Percentiles rank a stretch among this genome's conserved stretches.
phyloP scores from a whole-genome alignment of 1,140 invertebrate species.

The Pinna nobilis region DNA sequence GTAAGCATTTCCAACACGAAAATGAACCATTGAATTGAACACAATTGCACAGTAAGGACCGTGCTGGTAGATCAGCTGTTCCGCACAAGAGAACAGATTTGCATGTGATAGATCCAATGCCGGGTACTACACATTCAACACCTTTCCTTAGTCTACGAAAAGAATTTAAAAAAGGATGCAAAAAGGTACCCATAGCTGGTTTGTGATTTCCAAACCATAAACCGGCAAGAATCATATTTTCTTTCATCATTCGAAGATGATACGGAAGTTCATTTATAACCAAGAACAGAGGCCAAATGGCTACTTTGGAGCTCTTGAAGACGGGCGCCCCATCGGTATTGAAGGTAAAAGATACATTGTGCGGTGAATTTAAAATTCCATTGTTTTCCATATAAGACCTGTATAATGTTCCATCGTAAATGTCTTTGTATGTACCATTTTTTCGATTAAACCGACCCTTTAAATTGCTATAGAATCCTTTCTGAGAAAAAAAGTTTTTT shows the following conservation, averaged over 20 bases:
- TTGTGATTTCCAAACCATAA: conserved; percentile 34
- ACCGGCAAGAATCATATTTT: conserved; percentile 31
- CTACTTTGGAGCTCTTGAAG: conserved; percentile 33
- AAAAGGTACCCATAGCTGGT: conserved; percentile 24
- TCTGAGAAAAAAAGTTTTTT: conserved; percentile 20
- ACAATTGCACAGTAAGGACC: conserved; percentile 32
- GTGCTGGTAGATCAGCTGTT: conserved; percentile 45
- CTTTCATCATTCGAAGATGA: conserved; percentile 20
- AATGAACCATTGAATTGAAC: conserved; percentile 45
- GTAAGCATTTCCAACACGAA: conserved; percentile 39
- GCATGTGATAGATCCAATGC: conserved; percentile 1
- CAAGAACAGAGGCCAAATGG: conserved; percentile 38
- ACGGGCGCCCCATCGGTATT: conserved; percentile 45
- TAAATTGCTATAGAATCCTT: conserved; percentile 30
- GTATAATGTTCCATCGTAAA: conserved; percentile 35
- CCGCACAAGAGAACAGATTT: conserved; percentile 36
- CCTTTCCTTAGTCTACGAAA: conserved; percentile 13
- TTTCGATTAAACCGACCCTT: conserved; percentile 20
- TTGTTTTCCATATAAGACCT: not conserved
- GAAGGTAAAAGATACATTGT: conserved; percentile 43
- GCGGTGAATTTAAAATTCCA: conserved; percentile 2
- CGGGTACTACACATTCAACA: conserved; percentile 13
- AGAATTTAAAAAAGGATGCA: not conserved
- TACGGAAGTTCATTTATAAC: conserved; percentile 40
- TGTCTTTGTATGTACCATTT: not conserved